Base-by-base conservation (phyloP, 30 jellyfish, hydroid and myxozoan genomes). In the Hydractinia echinata region DNA sequence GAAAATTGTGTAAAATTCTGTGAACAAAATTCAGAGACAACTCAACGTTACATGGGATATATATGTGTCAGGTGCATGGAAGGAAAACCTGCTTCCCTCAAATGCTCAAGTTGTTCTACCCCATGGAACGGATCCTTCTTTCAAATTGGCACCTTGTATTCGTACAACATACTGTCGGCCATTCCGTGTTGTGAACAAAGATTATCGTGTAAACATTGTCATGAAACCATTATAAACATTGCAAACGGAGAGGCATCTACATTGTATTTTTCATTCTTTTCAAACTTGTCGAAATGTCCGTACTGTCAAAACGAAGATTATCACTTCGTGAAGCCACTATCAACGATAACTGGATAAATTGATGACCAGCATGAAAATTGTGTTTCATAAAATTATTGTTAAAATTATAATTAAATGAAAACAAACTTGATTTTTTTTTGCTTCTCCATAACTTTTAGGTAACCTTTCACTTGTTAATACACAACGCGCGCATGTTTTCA, bases 61-160 rank as follows among this genome's bases (percentile, higher is more conserved):
- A 82, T 82, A 5, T 82, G 89, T 66, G 85, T 82, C 10, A 58
- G 56, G 51, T 82, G 89, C 86, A 53, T 82, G 86, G 82, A 68
- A 58, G 89, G 89, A 20, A 67, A 72, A 11, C 55, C 89, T 8
- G 52, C 51, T 15, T 5, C 55, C n/a, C 19, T 82, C 39, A 71
- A 61, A 30, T 82, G 89, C 76, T 15, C 54, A 30, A 44, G 56
- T 13, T 82, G 89, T 58, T 51, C 44, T 4, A 7, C 58, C 50
- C 86, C 77, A 5, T 82, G 89, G 89, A 82, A 68, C 55, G 89
- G 89, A 14, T 53, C 82, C 16, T 82, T 68, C 54, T 82, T 82
- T 55, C 89, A 82, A 72, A 52, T 82, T 50, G 89, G 89, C 10
- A 82, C 86, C 10, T 74, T 82, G 1, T 82, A 82, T 48, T 67